Evolutionary conservation across 2,888 invertebrate species (phyloP).

Genomic region (Charanyca ferruginea): DNA sequence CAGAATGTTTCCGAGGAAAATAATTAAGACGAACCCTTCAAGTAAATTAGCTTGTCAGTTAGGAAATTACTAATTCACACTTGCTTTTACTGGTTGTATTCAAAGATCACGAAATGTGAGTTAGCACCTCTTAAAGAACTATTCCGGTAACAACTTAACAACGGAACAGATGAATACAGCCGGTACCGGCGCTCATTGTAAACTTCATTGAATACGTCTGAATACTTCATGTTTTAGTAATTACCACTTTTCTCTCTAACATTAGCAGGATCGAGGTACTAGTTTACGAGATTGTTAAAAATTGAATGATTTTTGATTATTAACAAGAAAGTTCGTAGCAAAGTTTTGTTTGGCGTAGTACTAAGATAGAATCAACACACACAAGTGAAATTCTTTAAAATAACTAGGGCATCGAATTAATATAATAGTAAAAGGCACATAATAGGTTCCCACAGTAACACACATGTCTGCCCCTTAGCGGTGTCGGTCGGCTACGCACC

Average conservation of each 20-base stretch:
- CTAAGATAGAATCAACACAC: neutral
- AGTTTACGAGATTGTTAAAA: neutral
- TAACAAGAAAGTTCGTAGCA: neutral
- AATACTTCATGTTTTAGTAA: slow-evolving; percentile 6
- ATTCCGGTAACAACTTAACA: slow-evolving; percentile 65
- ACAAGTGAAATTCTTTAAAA: neutral
- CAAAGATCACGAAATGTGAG: slow-evolving; percentile 83
- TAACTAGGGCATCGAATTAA: neutral
- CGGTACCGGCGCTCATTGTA: slow-evolving; percentile 35
- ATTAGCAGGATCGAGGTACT: neutral
- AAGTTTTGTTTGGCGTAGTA: slow-evolving; percentile 1
- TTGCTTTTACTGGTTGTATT: slow-evolving; percentile 79
- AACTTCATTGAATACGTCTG: slow-evolving; percentile 44
- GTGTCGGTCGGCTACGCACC: slow-evolving; percentile 26
- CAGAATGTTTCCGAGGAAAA: slow-evolving; percentile 26
- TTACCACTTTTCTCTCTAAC: neutral
- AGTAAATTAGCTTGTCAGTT: slow-evolving; percentile 75
- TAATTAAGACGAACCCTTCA: slow-evolving; percentile 55
- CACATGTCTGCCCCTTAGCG: slow-evolving; percentile 10
- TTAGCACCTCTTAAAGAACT: slow-evolving; percentile 84
- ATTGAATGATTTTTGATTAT: neutral
- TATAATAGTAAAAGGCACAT: slow-evolving; percentile 2
- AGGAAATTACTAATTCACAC: slow-evolving; percentile 83
- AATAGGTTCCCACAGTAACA: slow-evolving; percentile 10
- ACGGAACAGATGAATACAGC: slow-evolving; percentile 32